These are phyloP conservation scores for Diceros bicornis DNA, from an alignment of 2,797 vertebrate genomes.

Conservation along the genomic window DNA sequence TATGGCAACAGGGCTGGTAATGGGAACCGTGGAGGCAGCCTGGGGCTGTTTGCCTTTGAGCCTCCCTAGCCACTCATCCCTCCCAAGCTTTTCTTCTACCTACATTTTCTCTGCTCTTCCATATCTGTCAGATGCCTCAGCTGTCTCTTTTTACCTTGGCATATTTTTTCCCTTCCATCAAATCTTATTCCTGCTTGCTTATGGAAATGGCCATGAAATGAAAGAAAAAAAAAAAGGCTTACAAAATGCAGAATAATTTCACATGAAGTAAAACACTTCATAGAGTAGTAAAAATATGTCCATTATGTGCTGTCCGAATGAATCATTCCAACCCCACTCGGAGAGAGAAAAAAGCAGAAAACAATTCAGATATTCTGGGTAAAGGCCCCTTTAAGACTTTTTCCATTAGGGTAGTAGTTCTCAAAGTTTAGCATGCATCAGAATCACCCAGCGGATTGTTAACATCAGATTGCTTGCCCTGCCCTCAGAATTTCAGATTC, in stretches of 20 bases:
- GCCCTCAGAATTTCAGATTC: not conserved
- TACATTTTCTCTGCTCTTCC: not conserved
- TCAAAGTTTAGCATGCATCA: not conserved
- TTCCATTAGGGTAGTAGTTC: not conserved
- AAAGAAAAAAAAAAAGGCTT: not conserved
- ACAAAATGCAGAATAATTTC: not conserved
- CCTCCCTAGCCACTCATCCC: not conserved
- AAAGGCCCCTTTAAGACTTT: not conserved
- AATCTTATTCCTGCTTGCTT: not conserved
- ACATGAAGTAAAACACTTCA: conserved; percentile 4
- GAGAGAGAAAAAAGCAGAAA: not conserved
- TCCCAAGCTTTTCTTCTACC: not conserved
- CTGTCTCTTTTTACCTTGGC: not conserved
- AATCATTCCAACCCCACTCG: not conserved
- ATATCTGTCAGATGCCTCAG: fast-evolving
- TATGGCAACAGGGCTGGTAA: fast-evolving
- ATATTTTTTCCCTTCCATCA: not conserved
- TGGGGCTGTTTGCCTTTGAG: not conserved
- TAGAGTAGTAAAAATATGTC: not conserved
- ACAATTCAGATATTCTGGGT: not conserved
- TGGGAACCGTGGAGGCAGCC: fast-evolving
- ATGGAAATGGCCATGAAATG: not conserved
- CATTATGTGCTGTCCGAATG: not conserved
- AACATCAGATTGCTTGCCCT: not conserved
- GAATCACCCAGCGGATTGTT: not conserved